Base-by-base conservation (phyloP, 2,797 vertebrate genomes). In the Saguinus oedipus region DNA sequence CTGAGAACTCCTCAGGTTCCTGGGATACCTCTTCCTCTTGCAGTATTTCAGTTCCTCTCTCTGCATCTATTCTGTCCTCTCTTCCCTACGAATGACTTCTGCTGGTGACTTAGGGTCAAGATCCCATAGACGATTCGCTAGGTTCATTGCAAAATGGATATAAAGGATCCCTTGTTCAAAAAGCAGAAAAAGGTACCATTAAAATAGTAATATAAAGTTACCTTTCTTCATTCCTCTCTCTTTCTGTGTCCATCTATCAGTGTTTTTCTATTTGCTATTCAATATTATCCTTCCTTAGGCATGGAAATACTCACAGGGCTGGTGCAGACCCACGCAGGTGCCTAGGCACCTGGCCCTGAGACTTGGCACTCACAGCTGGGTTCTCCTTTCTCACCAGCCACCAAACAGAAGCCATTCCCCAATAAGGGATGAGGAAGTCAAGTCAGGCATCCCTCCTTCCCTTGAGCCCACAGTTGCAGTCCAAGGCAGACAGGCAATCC, bases 221-320 rank as follows among this genome's bases (percentile, higher is more conserved):
- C 30, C 68, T 55, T 44, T 26, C 19, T 72, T 50, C 55, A 48
- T 93, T 36, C 20, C 20, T 55, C 42, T 80, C 80, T 84, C 53
- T 74, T n/a, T 89, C 84, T 39, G 20, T 86, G 27, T 72, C 85
- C 44, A 24, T 24, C 0, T 17, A 64, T 26, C 27, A 5, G 20
- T n/a, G 53, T 50, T 84, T 82, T 44, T 8, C 20, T 72, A 53
- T 53, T 87, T 75, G 61, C 48, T 90, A 5, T 68, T 96, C 70
- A 17, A 7, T 44, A 53, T 26, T 7, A 0, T 13, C 42, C 15
- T 85, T 48, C 33, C 46, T 90, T 0, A 0, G 61, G 26, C 26
- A 36, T 48, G 36, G 36, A 24, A 87, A 48, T 48, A 48, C n/a
- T 44, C 13, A 15, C 27, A 46, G 57, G 72, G 27, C 17, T 19